phyloP scores from a whole-genome alignment of 2,797 vertebrate species.

The Takifugu ocellatus region DNA sequence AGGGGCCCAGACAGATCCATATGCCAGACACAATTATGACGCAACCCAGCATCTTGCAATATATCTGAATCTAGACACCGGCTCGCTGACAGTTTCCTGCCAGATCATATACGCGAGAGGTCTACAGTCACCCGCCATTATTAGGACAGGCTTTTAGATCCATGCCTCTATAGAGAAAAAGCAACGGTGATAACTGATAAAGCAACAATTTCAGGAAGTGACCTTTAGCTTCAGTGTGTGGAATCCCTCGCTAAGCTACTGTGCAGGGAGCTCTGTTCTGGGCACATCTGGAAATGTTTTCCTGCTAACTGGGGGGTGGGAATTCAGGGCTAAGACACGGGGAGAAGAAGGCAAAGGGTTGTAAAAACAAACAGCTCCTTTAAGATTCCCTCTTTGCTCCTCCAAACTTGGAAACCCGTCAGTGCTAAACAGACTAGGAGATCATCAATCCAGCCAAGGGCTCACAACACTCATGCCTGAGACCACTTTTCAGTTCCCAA shows the following conservation, averaged over 20 bases:
- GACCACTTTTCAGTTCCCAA: too few relatives aligned
- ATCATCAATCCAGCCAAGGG: too few relatives aligned
- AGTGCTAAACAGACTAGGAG: background rate
- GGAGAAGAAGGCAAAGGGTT: constrained; percentile 30
- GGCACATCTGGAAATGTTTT: constrained; percentile 76
- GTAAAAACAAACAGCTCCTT: constrained; percentile 46
- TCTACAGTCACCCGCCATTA: background rate
- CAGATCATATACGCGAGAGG: background rate
- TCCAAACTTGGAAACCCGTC: constrained; percentile 5
- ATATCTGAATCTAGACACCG: constrained; percentile 45
- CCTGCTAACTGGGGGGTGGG: constrained; percentile 38
- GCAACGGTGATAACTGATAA: constrained; percentile 12
- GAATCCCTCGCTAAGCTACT: constrained; percentile 61
- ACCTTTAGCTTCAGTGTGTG: constrained; percentile 50
- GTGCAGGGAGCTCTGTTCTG: constrained; percentile 50
- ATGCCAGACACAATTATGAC: constrained; percentile 83
- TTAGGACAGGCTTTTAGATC: constrained; percentile 15
- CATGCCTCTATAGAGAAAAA: constrained; percentile 19
- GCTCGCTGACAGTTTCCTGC: constrained; percentile 40
- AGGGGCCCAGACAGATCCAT: constrained; percentile 67
- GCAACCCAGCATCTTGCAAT: constrained; percentile 58
- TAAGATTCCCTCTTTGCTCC: constrained; percentile 32
- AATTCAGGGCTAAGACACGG: constrained; percentile 6
- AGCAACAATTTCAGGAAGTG: constrained; percentile 56
- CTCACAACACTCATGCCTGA: too few relatives aligned